A percentile compares a stretch with the other conserved stretches of the same genome.
Evolutionary conservation across 1,140 invertebrate species (phyloP).

Genomic region (Solenopsis invicta): DNA sequence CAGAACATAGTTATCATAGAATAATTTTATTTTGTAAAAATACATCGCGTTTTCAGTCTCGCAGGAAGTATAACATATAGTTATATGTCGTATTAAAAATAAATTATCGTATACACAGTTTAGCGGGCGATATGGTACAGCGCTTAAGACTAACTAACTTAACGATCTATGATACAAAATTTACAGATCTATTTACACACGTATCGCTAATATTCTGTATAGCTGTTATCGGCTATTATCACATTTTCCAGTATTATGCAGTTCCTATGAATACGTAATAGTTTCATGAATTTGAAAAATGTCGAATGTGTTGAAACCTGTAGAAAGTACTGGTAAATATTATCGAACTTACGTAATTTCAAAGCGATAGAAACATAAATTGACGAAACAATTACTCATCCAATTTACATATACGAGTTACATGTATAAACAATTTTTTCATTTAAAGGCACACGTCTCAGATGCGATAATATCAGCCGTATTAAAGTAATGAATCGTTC

Average conservation of each 20-base stretch:
- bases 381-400: neutral
- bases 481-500: neutral
- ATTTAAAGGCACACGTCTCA: slow-evolving; percentile 11
- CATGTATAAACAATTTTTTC: neutral
- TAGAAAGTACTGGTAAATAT: neutral
- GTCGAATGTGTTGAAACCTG: neutral
- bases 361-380: neutral
- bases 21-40: slow-evolving; percentile 70
- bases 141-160: slow-evolving; percentile 19
- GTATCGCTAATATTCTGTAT: slow-evolving; percentile 19
- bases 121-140: slow-evolving; percentile 62
- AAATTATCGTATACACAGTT: slow-evolving; percentile 70
- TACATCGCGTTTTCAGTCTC: slow-evolving; percentile 70
- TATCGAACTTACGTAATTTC: neutral
- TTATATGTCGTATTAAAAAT: slow-evolving; percentile 63
- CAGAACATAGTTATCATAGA: slow-evolving; percentile 44
- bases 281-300: neutral
- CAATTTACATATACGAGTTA: neutral
- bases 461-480: neutral
- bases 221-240: slow-evolving; percentile 10
- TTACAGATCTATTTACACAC: slow-evolving; percentile 61
- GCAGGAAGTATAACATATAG: slow-evolving; percentile 47
- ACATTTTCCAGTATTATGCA: slow-evolving; percentile 3
- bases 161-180: slow-evolving; percentile 73
- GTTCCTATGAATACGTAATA: neutral